Evolutionary conservation across 35 echinoderm and acorn worm species (phyloP), one percentile per base, ranked within the genome.

Genomic region (Nesometra sesokonis): DNA sequence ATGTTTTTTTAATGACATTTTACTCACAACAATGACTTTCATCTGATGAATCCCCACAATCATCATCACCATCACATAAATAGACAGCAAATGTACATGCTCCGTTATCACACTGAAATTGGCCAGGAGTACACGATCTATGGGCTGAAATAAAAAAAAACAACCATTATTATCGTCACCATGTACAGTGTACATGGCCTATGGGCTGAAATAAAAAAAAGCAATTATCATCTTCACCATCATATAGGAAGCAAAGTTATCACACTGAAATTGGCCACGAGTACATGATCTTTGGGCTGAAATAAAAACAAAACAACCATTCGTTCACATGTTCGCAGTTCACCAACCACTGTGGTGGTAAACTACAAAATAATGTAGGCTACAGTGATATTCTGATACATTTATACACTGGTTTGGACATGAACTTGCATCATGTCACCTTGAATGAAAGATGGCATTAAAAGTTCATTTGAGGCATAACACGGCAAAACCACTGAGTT

Each of bases 11-110:
- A 84, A 37, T 37, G 23, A 29, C 35, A 88, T 79, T 81, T 43
- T 81, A 43, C n/a, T 79, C 46, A 32, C 11, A 5, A 40, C 32
- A 17, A 47, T 32, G 13, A 40, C 77, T 36, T 81, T 93, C 95
- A 87, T 93, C 95, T 32, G 89, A 93, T 35, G 39, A 78, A 89
- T 97, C 95, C 0, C 81, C 83, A 77, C 95, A 97, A 43, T 97
- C 95, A 86, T 93, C 79, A 11, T 97, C 79, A 30, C 31, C 76
- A 36, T 97, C 89, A 85, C 95, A 97, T 17, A 84, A 76, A 86
- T 82, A 91, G 0, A 86, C 47, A 1, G 47, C 52, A 21, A 84
- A 77, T 21, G 90, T 91, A 85, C 95, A 97, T 37, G 80, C 30
- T 0, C 84, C 87, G 87, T 93, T 97, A 23, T 43, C 81, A 34